phyloP scores from a whole-genome alignment of 1,140 invertebrate species.

The Aradophagus sp. region DNA sequence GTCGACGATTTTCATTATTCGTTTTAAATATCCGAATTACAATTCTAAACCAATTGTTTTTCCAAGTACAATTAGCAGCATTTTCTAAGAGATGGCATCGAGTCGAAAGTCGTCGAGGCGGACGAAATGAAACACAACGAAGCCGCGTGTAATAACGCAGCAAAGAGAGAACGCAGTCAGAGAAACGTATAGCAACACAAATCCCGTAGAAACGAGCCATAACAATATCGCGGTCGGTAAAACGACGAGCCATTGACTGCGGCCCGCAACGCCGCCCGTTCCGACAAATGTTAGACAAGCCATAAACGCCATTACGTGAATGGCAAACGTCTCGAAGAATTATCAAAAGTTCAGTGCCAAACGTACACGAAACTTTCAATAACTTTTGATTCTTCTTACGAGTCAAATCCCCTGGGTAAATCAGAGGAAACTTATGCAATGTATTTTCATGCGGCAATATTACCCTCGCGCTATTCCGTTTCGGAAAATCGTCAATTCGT shows the following conservation, averaged over 20 bases:
- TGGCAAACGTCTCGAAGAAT: constrained; percentile 34
- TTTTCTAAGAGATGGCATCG: constrained; percentile 22
- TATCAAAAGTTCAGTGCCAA: constrained; percentile 17
- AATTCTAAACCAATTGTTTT: constrained; percentile 5
- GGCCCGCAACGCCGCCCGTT: constrained; percentile 5
- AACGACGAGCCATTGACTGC: constrained; percentile 15
- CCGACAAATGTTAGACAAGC: constrained; percentile 31
- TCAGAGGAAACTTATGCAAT: constrained; percentile 19
- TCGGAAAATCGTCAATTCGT: constrained; percentile 1
- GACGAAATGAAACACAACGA: constrained; percentile 15
- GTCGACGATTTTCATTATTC: constrained; percentile 16
- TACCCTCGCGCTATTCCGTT: constrained; percentile 7
- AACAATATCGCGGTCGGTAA: constrained; percentile 43
- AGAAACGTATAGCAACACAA: constrained; percentile 22
- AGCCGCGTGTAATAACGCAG: constrained; percentile 28
- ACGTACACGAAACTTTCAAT: constrained; percentile 9
- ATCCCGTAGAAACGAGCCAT: constrained; percentile 33
- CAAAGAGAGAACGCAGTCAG: constrained; percentile 7
- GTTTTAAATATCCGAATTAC: constrained; percentile 24
- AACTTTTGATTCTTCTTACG: constrained; percentile 11
- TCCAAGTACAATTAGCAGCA: constrained; percentile 36
- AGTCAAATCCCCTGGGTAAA: constrained; percentile 1
- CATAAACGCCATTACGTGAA: constrained; percentile 43
- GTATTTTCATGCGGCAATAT: constrained; percentile 5
- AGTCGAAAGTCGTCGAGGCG: constrained; percentile 34